Conservation (phyloP, 1,140 invertebrate genomes). For the Aphaenogaster rudis region DNA sequence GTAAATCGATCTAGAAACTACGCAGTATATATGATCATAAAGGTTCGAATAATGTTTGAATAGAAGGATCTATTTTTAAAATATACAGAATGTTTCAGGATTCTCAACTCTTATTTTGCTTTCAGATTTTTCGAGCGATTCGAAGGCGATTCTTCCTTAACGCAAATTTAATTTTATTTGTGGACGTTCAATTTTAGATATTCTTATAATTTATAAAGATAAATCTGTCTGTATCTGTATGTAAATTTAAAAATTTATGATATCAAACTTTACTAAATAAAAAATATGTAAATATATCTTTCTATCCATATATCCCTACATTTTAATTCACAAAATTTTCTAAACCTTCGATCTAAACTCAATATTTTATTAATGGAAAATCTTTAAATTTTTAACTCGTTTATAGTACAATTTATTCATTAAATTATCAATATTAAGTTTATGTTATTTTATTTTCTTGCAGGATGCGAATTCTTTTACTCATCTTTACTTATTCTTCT, state of each 20-base stretch:
- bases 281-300: not conserved
- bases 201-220: not conserved
- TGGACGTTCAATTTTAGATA: not conserved
- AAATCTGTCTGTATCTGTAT: not conserved
- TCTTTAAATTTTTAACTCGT: not conserved
- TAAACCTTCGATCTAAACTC: not conserved
- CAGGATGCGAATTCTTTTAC: not conserved
- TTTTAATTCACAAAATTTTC: not conserved
- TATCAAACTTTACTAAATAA: not conserved
- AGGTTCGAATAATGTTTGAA: not conserved
- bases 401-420: not conserved
- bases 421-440: conserved; percentile 4
- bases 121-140: not conserved
- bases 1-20: conserved; percentile 12
- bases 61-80: not conserved
- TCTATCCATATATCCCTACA: too few species aligned
- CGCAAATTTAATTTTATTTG: not conserved
- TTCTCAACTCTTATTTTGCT: not conserved
- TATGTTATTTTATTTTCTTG: not conserved
- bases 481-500: not conserved
- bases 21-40: not conserved
- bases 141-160: not conserved
- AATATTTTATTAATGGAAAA: not conserved
- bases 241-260: not conserved
- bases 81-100: not conserved